Percentiles rank a stretch among this genome's conserved stretches.
Evolutionary conservation across 2,888 invertebrate species (phyloP).

Genomic region (Argynnis bischoffii): DNA sequence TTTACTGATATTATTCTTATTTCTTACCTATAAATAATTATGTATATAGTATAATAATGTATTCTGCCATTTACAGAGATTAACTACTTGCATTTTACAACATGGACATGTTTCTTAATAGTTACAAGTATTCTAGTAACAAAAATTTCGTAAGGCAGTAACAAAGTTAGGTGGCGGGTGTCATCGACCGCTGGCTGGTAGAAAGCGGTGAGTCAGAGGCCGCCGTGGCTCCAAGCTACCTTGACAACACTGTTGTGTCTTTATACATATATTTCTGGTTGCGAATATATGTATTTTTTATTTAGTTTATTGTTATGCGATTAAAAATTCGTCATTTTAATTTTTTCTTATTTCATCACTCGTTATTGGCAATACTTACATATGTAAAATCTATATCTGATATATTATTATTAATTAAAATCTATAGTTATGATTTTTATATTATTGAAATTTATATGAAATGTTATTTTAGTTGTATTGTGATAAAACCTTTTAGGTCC

Average conservation of each 20-base stretch:
- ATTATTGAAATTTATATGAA: no score
- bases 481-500: no score
- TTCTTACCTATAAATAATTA: no score
- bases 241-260: constrained; percentile 44
- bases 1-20: no score
- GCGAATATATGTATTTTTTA: not conserved
- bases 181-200: constrained; percentile 60
- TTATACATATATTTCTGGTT: not conserved
- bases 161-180: constrained; percentile 54
- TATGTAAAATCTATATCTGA: no score
- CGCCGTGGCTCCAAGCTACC: constrained; percentile 51
- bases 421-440: no score
- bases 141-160: constrained; percentile 40
- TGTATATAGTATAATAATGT: not conserved
- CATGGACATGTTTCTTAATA: constrained; percentile 34
- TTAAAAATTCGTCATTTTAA: no score
- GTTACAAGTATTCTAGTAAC: constrained; percentile 25
- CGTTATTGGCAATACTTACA: no score
- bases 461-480: no score
- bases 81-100: constrained; percentile 1
- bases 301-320: not conserved
- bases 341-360: no score
- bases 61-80: constrained; percentile 18
- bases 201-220: constrained; percentile 54
- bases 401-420: no score